Percentiles rank a stretch among this genome's conserved stretches.
Conservation (phyloP, 1,140 invertebrate species). For the Drosophila elegans region DNA sequence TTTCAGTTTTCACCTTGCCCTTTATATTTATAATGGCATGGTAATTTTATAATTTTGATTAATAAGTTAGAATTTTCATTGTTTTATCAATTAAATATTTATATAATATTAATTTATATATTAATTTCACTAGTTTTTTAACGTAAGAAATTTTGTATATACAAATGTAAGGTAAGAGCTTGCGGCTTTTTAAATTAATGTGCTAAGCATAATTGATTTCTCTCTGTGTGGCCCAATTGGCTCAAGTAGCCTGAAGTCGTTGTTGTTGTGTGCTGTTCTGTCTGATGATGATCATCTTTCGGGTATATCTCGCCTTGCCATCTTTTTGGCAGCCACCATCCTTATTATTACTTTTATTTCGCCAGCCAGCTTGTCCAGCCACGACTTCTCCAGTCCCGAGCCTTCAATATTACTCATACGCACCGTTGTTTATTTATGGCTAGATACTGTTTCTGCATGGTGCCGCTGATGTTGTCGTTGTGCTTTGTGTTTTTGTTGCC, state of each 20-base stretch:
- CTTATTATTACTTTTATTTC: conserved; percentile 55
- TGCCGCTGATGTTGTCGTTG: conserved; percentile 34
- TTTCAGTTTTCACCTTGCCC: too few species aligned
- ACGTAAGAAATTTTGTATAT: not conserved
- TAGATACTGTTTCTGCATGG: conserved; percentile 21
- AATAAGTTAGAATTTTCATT: too few species aligned
- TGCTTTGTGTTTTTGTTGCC: conserved; percentile 39
- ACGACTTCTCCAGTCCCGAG: conserved; percentile 49
- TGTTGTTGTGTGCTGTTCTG: conserved; percentile 17
- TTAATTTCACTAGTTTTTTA: not conserved
- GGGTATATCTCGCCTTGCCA: conserved; percentile 67
- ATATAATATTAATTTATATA: too few species aligned
- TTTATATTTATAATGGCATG: too few species aligned
- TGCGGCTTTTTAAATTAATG: not conserved
- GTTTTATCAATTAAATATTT: too few species aligned
- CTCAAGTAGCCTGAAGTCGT: conserved; percentile 31
- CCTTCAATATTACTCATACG: conserved; percentile 75
- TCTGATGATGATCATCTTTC: conserved; percentile 68
- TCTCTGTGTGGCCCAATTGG: conserved; percentile 36
- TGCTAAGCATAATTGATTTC: not conserved
- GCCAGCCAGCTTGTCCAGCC: conserved; percentile 16
- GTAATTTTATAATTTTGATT: too few species aligned
- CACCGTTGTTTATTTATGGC: conserved; percentile 79
- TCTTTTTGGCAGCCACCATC: conserved; percentile 67
- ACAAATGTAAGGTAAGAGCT: not conserved